A percentile compares a stretch with the other conserved stretches of the same genome.
Conservation (phyloP, 2,113 vertebrate genomes). For the Acrocephalus arundinaceus region DNA sequence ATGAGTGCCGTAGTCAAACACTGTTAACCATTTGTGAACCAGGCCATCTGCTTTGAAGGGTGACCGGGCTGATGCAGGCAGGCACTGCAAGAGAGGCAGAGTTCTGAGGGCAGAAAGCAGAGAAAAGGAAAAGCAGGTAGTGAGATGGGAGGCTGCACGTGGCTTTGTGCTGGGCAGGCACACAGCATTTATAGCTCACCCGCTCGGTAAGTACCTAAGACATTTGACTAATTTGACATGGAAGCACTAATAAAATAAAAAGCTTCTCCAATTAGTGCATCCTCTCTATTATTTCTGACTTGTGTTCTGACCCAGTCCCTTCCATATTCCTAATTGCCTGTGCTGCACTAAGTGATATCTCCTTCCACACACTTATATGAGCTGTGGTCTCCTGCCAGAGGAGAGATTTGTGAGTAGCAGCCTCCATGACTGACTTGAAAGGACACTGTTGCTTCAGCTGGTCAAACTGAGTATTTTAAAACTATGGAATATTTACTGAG, state of each 20-base stretch:
- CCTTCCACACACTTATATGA: neutral
- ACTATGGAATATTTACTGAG: neutral
- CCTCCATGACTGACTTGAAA: constrained; percentile 37
- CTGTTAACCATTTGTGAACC: neutral
- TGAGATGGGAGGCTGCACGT: neutral
- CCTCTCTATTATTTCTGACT: constrained; percentile 70
- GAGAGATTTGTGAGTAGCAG: neutral
- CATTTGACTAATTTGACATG: constrained; percentile 72
- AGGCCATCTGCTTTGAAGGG: neutral
- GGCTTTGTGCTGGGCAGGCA: constrained; percentile 1
- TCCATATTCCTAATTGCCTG: constrained; percentile 62
- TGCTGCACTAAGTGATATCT: constrained; percentile 37
- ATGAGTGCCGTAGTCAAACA: neutral
- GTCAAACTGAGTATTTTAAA: constrained; percentile 10
- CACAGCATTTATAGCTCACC: neutral
- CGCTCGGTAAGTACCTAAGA: neutral
- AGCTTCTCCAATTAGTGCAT: constrained; percentile 64
- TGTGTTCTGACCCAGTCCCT: constrained; percentile 64
- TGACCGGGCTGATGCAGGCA: neutral
- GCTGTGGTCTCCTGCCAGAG: neutral
- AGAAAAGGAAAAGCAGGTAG: neutral
- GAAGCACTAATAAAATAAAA: constrained; percentile 71
- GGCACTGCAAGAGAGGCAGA: accelerated
- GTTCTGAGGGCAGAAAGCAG: neutral
- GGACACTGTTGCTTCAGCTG: constrained; percentile 42